Evolutionary conservation across 2,888 invertebrate genomes (phyloP), one percentile per base, ranked within the genome.

Genomic region (Apocheima hispidaria): DNA sequence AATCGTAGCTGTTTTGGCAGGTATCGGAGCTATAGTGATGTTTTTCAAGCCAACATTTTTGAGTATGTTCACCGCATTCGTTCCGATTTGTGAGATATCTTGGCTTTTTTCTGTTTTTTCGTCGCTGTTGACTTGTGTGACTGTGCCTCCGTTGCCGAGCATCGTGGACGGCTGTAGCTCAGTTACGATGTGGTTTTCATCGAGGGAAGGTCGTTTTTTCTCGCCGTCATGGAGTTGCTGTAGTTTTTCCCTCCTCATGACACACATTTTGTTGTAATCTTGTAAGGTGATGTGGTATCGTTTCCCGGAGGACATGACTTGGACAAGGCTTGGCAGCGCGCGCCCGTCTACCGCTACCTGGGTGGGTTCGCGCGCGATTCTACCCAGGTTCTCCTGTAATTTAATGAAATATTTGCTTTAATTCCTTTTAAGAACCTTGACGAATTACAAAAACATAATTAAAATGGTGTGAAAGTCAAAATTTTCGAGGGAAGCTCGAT

Each of bases 231-330:
- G 93, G 26, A 95, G 90, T 30, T 94, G 94, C 73, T 95, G 93
- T 2, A 95, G 85, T 65, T 95, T 94, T 79, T 95, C 96, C 0
- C 95, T 89, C 5, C 96, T 92, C 82, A 96, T 93, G 57, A 95
- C 93, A 82, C 96, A 96, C 96, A 96, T 96, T 68, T 96, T 96
- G 84, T 96, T 96, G 85, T 96, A 96, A 76, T 97, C 96, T 50
- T 95, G 95, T 33, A 96, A 93, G 2, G 96, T 96, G 72, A 97
- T 95, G 80, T 96, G 96, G 83, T 95, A 96, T 0, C 96, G 95
- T 75, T 95, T 95, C n/a, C 96, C 96, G 0, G 96, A 95, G 0
- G 96, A 95, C 78, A 96, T 95, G 0, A 96, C 96, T 75, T 96
- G 95, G n/a, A 96, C 95, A 20, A 96, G 87, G 58, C 95, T 95